phyloP scores from a whole-genome alignment of 2,888 invertebrate genomes.

The Amphimallon solstitiale region DNA sequence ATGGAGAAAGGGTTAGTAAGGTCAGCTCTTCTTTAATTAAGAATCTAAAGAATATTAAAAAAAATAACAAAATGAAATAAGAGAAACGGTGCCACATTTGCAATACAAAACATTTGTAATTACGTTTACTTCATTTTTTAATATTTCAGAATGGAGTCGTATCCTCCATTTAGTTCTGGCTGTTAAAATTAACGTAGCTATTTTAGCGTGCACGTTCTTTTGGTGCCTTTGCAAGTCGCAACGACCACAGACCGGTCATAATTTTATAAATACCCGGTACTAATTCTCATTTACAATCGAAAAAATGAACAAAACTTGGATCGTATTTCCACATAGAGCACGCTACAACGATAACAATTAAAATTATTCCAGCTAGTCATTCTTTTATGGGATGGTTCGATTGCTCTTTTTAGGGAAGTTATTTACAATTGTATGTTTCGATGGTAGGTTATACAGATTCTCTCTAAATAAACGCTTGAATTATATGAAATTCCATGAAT shows the following conservation, averaged over 20 bases:
- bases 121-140: slow-evolving; percentile 26
- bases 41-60: slow-evolving; percentile 43
- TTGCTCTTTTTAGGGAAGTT: too few species aligned
- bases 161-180: slow-evolving; percentile 38
- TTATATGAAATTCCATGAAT: too few species aligned
- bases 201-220: slow-evolving; percentile 13
- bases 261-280: slow-evolving; percentile 1
- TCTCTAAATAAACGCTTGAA: too few species aligned
- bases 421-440: too few species aligned
- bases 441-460: too few species aligned
- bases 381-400: too few species aligned
- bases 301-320: too few species aligned
- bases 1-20: slow-evolving; percentile 54
- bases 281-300: too few species aligned
- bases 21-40: slow-evolving; percentile 49
- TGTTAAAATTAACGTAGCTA: slow-evolving; percentile 34
- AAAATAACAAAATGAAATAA: neutral
- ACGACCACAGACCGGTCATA: slow-evolving; percentile 4
- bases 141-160: slow-evolving; percentile 40
- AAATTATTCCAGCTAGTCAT: too few species aligned
- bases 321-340: too few species aligned
- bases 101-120: slow-evolving; percentile 44
- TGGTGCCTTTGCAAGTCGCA: too few species aligned
- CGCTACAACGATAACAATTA: too few species aligned
- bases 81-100: slow-evolving; percentile 37